Evolutionary conservation across 2,797 vertebrate genomes (phyloP).

Genomic region (Dromococcyx pavoninus): DNA sequence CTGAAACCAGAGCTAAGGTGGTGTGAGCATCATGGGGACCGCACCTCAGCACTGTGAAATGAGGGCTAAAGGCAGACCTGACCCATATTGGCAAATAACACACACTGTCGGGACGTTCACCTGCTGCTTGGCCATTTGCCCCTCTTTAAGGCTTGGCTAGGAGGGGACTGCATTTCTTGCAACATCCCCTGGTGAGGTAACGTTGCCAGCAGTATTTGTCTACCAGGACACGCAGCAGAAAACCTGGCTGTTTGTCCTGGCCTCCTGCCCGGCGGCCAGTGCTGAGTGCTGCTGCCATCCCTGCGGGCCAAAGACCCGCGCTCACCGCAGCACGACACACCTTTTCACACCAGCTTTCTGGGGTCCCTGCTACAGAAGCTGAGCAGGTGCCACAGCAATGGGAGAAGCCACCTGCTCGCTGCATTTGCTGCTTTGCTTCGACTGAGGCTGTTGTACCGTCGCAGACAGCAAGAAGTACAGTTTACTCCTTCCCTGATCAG

Average conservation of each 20-base stretch:
- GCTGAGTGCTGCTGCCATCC: neutral
- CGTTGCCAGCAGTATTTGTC: neutral
- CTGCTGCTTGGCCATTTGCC: neutral
- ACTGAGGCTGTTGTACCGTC: accelerated
- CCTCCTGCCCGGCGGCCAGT: neutral
- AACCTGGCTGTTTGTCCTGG: neutral
- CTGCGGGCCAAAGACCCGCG: accelerated
- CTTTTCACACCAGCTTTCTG: neutral
- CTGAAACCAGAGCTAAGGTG: neutral
- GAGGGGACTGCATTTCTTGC: neutral
- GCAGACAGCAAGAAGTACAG: neutral
- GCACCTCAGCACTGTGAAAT: neutral
- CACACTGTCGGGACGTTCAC: neutral
- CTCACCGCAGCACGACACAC: neutral
- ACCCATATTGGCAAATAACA: accelerated
- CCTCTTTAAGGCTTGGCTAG: neutral
- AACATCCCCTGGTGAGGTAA: neutral
- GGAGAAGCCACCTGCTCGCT: accelerated
- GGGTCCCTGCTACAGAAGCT: neutral
- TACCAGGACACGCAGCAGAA: accelerated
- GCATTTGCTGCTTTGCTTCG: accelerated
- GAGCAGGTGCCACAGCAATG: accelerated
- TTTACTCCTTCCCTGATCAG: neutral
- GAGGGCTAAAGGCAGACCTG: neutral
- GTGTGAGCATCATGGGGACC: neutral